Base-by-base conservation (phyloP, 2,113 vertebrate genomes). In the Xenopus borealis region DNA sequence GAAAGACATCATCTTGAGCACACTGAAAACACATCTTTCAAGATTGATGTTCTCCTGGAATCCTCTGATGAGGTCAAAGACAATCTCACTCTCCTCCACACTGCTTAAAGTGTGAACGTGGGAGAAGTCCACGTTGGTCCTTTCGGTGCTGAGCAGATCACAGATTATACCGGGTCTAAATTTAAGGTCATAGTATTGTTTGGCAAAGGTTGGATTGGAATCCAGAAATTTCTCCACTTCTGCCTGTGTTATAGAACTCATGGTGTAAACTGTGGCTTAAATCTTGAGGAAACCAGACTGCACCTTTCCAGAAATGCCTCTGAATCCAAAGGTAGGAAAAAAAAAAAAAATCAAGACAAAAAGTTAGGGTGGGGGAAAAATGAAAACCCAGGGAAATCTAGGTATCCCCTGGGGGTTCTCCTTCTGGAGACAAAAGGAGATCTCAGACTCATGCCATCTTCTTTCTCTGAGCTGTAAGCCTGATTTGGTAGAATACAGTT, bases 151-250 rank as follows among this genome's bases (percentile, higher is more conserved):
- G 70, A 95, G 86, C 65, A 95, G 84, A 16, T 92, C 87, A 0
- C 91, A 83, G 80, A 96, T 81, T 72, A 94, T 81, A 78, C 89
- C 86, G 0, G 93, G 88, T 7, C 90, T 77, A 79, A 94, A 91
- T 73, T 80, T 89, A 58, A 44, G 61, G 72, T 95, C 86, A 2
- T 89, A 96, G 83, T 93, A 96, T 62, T 88, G 72, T 79, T 94
- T 94, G 72, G 94, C 93, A 44, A 95, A 94, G 64, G 83, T 71
- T 0, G 94, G 86, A 78, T 95, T 94, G 8, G 89, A 87, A 19
- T 96, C 93, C 85, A 96, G 80, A 84, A 92, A 96, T 82, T 93
- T 89, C 82, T 94, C 92, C 0, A 93, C 94, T 53, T 89, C 85
- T 3, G 91, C 90, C 17, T 89, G 81, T 0, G 83, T 84, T 50